Percentiles rank a stretch among this genome's conserved stretches.
These are phyloP conservation scores for Tenebrio molitor DNA, from an alignment of 1,140 invertebrate genomes.

Conservation along the genomic window DNA sequence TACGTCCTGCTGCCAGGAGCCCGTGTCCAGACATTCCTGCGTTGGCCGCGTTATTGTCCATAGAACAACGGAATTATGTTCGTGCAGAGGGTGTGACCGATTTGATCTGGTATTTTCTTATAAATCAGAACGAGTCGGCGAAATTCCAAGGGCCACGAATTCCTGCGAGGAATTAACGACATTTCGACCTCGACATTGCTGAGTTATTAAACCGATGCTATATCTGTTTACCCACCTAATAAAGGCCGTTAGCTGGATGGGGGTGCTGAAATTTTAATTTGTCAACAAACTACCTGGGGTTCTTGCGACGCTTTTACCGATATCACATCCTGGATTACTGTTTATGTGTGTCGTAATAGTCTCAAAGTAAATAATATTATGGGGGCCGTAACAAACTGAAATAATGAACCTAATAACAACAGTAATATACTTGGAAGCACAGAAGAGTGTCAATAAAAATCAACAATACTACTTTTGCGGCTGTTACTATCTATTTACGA, in stretches of 20 bases:
- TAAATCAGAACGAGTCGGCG: constrained; percentile 13
- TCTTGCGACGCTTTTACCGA: not conserved
- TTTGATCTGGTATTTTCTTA: constrained; percentile 13
- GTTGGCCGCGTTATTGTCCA: constrained; percentile 20
- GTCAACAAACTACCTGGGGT: not conserved
- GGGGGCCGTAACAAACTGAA: not conserved
- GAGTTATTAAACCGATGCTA: constrained; percentile 19
- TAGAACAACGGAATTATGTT: constrained; percentile 18
- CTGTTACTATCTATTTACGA: not conserved
- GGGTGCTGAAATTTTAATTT: constrained; percentile 3
- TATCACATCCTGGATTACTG: not conserved
- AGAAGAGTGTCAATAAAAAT: constrained; percentile 30
- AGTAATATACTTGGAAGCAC: not conserved
- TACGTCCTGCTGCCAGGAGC: not conserved
- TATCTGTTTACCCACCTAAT: constrained; percentile 8
- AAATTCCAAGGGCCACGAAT: not conserved
- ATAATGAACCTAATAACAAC: constrained; percentile 10
- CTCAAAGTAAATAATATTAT: not conserved
- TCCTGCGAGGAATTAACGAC: constrained; percentile 23
- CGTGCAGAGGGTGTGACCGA: constrained; percentile 6
- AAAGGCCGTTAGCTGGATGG: not conserved
- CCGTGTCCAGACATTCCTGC: constrained; percentile 23
- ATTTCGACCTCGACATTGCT: constrained; percentile 7
- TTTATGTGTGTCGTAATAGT: not conserved
- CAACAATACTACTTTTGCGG: constrained; percentile 11